A percentile compares a stretch with the other conserved stretches of the same genome.
Evolutionary conservation across 1,140 invertebrate genomes (phyloP).

Genomic region (Drosophila cardini): DNA sequence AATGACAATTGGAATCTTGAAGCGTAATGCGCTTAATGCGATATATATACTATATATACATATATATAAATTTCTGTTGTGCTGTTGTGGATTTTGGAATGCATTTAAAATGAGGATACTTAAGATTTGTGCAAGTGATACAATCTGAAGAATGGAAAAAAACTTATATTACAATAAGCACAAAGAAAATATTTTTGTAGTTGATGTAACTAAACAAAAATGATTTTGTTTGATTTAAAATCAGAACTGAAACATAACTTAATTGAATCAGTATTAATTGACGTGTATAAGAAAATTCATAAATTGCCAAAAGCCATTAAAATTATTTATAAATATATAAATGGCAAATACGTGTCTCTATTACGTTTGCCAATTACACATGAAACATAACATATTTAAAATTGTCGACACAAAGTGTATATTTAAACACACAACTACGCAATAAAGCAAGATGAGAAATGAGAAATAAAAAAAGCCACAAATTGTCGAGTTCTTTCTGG

Average conservation of each 20-base stretch:
- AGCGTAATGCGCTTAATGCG: conserved; percentile 41
- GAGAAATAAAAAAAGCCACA: conserved; percentile 4
- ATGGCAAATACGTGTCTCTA: conserved; percentile 24
- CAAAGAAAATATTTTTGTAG: no score
- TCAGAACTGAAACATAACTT: not conserved
- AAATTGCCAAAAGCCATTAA: conserved; percentile 27
- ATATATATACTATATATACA: conserved; percentile 9
- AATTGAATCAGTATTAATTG: not conserved
- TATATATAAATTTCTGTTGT: conserved; percentile 3
- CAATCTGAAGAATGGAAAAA: conserved; percentile 1
- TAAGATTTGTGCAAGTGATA: conserved; percentile 18
- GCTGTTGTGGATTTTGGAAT: conserved; percentile 12
- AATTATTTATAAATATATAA: conserved; percentile 22
- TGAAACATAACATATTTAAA: conserved; percentile 33
- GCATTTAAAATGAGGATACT: conserved; percentile 32
- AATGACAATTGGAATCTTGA: conserved; percentile 74
- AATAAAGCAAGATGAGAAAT: conserved; percentile 1
- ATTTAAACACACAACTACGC: conserved; percentile 23
- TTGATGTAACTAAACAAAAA: no score
- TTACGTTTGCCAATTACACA: conserved; percentile 36
- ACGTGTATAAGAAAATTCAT: not conserved
- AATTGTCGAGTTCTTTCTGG: conserved; percentile 34
- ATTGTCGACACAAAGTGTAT: conserved; percentile 26
- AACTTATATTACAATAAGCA: not conserved
- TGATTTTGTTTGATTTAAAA: not conserved